A percentile compares a stretch with the other conserved stretches of the same genome.
Evolutionary conservation across 2,113 vertebrate genomes (phyloP).

Genomic region (Glareola pratincola): DNA sequence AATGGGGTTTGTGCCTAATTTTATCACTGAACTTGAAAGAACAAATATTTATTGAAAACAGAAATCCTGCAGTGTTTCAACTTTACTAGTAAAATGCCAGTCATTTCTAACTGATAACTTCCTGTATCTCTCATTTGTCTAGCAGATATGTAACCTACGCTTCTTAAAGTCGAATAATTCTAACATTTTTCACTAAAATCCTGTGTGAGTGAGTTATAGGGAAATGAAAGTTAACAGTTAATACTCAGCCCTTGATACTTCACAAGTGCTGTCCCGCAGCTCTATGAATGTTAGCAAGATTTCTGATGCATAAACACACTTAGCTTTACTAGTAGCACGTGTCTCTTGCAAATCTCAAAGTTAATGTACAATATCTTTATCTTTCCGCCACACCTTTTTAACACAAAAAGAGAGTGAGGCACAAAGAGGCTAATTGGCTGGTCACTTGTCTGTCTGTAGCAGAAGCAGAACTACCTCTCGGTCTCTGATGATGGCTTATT

Average conservation of each 20-base stretch:
- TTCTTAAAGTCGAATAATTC: not conserved
- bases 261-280: not conserved
- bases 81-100: not conserved
- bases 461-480: not conserved
- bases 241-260: not conserved
- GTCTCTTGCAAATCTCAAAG: not conserved
- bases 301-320: not conserved
- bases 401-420: not conserved
- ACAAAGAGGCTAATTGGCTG: not conserved
- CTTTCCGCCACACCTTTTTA: not conserved
- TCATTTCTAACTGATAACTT: not conserved
- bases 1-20: not conserved
- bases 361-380: not conserved
- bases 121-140: not conserved
- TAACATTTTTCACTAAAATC: not conserved
- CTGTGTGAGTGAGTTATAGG: not conserved
- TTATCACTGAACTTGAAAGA: not conserved
- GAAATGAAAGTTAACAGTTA: not conserved
- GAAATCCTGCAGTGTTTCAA: not conserved
- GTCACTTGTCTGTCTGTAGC: not conserved
- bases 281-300: not conserved
- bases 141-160: not conserved
- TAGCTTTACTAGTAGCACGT: not conserved
- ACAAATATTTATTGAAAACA: not conserved
- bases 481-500: not conserved